A percentile compares a stretch with the other conserved stretches of the same genome.
phyloP scores from a whole-genome alignment of 2,888 invertebrate genomes.

The Plemyria rubiginata region DNA sequence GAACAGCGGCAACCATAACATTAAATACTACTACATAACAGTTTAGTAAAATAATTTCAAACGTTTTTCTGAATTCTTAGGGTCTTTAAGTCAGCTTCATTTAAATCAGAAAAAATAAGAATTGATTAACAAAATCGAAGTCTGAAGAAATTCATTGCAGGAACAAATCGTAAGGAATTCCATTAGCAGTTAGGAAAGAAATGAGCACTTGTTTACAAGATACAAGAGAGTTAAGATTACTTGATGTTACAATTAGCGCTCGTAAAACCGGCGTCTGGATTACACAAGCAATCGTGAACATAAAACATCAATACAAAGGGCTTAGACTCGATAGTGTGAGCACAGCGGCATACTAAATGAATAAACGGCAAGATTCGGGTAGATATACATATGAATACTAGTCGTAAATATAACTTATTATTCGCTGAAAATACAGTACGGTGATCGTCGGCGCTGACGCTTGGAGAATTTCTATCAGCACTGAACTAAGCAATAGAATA shows the following conservation, averaged over 20 bases:
- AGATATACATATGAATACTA: not conserved
- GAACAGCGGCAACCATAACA: not conserved
- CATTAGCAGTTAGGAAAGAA: conserved; percentile 21
- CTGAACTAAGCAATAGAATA: too few relatives aligned
- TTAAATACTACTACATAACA: too few relatives aligned
- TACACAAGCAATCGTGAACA: conserved; percentile 57
- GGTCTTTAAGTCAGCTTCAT: too few relatives aligned
- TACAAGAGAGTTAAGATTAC: conserved; percentile 18
- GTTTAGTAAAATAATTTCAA: not conserved
- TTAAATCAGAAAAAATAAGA: too few relatives aligned
- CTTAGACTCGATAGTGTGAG: conserved; percentile 1
- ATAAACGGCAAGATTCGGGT: not conserved
- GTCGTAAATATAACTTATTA: not conserved
- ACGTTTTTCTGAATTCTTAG: not conserved
- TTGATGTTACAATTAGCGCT: conserved; percentile 47
- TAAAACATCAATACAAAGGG: conserved; percentile 63
- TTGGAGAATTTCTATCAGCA: too few relatives aligned
- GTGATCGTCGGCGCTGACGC: too few relatives aligned
- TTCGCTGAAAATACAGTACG: not conserved
- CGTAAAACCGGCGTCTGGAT: conserved; percentile 43
- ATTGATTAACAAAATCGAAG: not conserved
- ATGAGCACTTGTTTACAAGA: conserved; percentile 8
- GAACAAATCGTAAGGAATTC: conserved; percentile 4
- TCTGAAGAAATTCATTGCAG: not conserved
- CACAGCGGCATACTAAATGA: not conserved